phyloP scores from a whole-genome alignment of 2,113 vertebrate species.

The Brienomyrus longianalis region DNA sequence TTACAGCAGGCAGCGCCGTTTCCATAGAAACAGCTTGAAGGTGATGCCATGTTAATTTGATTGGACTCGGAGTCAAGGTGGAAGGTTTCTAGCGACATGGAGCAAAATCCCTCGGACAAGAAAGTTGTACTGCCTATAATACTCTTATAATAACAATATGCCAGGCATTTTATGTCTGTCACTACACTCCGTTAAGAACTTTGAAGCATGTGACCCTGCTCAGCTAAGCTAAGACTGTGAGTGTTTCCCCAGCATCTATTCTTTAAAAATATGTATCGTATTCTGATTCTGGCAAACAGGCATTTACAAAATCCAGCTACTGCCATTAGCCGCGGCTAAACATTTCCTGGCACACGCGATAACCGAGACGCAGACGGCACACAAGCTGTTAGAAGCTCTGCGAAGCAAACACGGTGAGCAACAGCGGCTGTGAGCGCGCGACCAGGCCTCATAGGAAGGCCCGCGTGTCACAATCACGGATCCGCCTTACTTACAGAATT shows the following conservation, averaged over 20 bases:
- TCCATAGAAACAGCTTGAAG: constrained; percentile 26
- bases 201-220: not conserved
- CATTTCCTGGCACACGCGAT: not conserved
- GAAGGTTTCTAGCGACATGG: not conserved
- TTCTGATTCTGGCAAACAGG: not conserved
- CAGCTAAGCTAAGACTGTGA: not conserved
- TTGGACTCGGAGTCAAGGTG: not conserved
- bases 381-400: not conserved
- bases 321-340: not conserved
- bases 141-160: not conserved
- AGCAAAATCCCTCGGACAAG: not conserved
- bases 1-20: constrained; percentile 7
- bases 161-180: not conserved
- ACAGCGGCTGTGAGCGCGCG: not conserved
- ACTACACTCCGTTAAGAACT: not conserved
- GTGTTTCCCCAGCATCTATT: not conserved
- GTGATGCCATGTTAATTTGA: constrained; percentile 10
- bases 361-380: not conserved
- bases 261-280: not conserved
- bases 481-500: not conserved
- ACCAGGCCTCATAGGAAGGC: not conserved
- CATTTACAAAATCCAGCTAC: not conserved
- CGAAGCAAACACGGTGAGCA: not conserved
- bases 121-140: not conserved
- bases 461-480: not conserved